Percentiles rank a stretch among this genome's conserved stretches.
phyloP scores from a whole-genome alignment of 2,113 vertebrate species.

The Nymphicus hollandicus region DNA sequence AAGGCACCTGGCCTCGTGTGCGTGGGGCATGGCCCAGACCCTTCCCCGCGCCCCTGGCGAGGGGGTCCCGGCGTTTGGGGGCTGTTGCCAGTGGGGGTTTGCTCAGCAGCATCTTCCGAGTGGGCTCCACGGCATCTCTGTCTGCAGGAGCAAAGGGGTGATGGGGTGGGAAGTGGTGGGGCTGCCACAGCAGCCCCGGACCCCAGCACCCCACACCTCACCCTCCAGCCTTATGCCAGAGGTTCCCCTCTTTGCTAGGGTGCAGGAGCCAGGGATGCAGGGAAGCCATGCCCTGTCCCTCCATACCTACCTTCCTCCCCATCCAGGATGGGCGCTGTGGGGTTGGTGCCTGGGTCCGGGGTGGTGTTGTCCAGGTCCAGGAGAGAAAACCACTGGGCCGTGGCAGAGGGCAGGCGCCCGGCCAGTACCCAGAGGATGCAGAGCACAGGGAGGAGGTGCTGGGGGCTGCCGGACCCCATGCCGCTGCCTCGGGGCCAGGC shows the following conservation, averaged over 20 bases:
- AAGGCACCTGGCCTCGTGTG: slow-evolving; percentile 7
- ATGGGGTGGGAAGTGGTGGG: not conserved
- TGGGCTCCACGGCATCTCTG: fast-evolving
- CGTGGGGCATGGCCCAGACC: not conserved
- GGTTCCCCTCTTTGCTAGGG: not conserved
- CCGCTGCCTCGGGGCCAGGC: not conserved
- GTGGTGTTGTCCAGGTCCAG: not conserved
- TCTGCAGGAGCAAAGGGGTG: not conserved
- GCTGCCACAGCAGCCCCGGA: not conserved
- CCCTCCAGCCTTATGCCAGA: not conserved
- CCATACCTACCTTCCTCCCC: slow-evolving; percentile 13
- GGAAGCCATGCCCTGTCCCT: fast-evolving
- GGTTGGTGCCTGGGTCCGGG: not conserved
- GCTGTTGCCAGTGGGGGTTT: not conserved
- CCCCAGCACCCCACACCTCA: not conserved
- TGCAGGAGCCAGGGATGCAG: not conserved
- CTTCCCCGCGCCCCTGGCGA: not conserved
- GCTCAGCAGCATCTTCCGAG: slow-evolving; percentile 18
- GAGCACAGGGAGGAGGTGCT: not conserved
- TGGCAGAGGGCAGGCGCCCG: not conserved
- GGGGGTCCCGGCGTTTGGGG: not conserved
- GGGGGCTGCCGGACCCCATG: not conserved
- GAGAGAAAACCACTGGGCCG: slow-evolving; percentile 21
- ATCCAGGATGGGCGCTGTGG: not conserved
- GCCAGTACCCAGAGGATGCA: slow-evolving; percentile 19